Conservation (phyloP, 2,888 invertebrate genomes). For the Nudaria mundana region DNA sequence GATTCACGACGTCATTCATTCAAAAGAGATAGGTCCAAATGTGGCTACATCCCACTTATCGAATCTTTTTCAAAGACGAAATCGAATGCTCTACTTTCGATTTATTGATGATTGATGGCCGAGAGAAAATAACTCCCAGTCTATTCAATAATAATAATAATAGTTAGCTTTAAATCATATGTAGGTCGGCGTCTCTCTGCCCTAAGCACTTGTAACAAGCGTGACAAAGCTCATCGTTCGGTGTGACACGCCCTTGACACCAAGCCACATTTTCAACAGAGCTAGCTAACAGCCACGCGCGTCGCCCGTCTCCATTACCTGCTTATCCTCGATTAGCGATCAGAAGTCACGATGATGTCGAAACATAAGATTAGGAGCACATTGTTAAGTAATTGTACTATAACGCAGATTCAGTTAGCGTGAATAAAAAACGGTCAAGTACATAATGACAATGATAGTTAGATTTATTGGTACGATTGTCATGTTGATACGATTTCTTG, state of each 20-base stretch:
- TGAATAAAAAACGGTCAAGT: constrained; percentile 9
- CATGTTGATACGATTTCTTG: not conserved
- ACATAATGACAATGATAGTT: constrained; percentile 2
- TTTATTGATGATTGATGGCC: no score
- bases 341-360: constrained; percentile 59
- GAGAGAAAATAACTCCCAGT: no score
- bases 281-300: constrained; percentile 32
- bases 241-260: constrained; percentile 33
- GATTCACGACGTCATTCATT: no score
- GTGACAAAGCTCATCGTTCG: constrained; percentile 28
- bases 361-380: constrained; percentile 35
- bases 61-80: no score
- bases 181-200: constrained; percentile 19
- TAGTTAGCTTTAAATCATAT: constrained; percentile 9
- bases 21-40: no score
- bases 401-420: constrained; percentile 7
- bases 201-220: constrained; percentile 33
- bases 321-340: constrained; percentile 45
- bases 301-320: constrained; percentile 9
- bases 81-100: no score
- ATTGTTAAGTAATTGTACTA: constrained; percentile 29
- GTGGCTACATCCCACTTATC: no score
- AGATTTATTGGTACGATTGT: constrained; percentile 4
- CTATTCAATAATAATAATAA: no score
- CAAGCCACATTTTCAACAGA: constrained; percentile 43